A percentile compares a stretch with the other conserved stretches of the same genome.
These are phyloP conservation scores for Lasaia peninsularis DNA, from an alignment of 1,140 invertebrate genomes.

Conservation along the genomic window DNA sequence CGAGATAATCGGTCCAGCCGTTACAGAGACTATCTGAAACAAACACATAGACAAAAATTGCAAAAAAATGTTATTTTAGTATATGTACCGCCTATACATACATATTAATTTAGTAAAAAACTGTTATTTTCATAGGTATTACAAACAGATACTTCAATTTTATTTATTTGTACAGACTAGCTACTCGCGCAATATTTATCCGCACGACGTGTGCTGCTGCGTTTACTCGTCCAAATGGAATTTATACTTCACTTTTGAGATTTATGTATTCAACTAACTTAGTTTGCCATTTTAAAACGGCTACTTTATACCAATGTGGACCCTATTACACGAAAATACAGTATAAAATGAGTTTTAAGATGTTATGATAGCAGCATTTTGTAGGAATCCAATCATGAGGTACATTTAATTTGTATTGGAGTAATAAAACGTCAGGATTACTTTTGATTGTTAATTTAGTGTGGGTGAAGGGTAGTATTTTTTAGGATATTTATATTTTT, in stretches of 20 bases:
- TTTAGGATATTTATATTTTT: too few relatives aligned
- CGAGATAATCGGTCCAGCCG: too few relatives aligned
- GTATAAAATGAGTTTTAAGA: not conserved
- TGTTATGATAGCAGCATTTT: not conserved
- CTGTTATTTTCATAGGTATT: too few relatives aligned
- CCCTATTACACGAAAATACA: not conserved
- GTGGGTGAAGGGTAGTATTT: constrained; percentile 1
- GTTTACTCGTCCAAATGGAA: not conserved
- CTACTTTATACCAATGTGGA: not conserved
- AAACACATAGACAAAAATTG: too few relatives aligned
- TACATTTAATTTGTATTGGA: constrained; percentile 12
- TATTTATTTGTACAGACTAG: too few relatives aligned
- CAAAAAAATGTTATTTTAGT: too few relatives aligned
- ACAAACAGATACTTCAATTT: too few relatives aligned
- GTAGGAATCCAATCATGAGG: not conserved
- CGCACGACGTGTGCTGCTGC: not conserved
- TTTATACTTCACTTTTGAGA: constrained; percentile 6
- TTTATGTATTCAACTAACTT: constrained; percentile 6
- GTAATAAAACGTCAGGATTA: constrained; percentile 7
- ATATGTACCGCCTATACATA: too few relatives aligned
- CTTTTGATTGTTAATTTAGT: constrained; percentile 8
- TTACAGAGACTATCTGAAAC: too few relatives aligned
- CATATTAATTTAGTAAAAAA: too few relatives aligned
- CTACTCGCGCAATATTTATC: too few relatives aligned
- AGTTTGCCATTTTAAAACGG: constrained; percentile 1